Base-by-base conservation (phyloP, 2,797 vertebrate genomes). In the Kryptolebias ocellatus region DNA sequence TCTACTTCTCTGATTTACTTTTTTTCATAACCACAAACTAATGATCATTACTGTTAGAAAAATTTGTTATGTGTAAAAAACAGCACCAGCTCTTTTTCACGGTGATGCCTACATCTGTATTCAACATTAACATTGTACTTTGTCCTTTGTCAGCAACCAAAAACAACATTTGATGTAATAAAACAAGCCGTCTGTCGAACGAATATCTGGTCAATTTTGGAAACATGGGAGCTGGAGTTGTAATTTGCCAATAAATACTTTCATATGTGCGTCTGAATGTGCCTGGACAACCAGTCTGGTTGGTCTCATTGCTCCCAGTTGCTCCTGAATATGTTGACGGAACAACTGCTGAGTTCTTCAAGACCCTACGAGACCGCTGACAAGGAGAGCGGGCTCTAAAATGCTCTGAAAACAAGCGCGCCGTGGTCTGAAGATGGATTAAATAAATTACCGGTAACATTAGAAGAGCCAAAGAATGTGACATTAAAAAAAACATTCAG, bases 371-470 rank as follows among this genome's bases (percentile, higher is more conserved):
- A 12, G 31, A 9, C 18, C 51, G 44, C 65, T 56, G 60, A 18
- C 49, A 8, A 67, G 42, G 45, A 58, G 37, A 61, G 42, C 46
- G 28, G 53, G 31, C 53, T 69, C 14, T 71, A 8, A 37, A 69
- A 74, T 80, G 61, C 60, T 69, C 53, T 47, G 66, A 83, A 82
- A 88, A 83, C 79, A 83, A 80, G 65, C 14, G 53, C 54, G 54
- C 64, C 65, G 47, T n/a, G 42, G 18, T 61, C 50, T 64, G 61
- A 24, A 53, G 73, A 72, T 14, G 53, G 69, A 76, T 2, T 15
- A 71, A 74, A 64, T 77, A 81, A 82, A 86, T 84, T 45, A 65
- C 56, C 75, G 78, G 80, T 79, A 83, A 85, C 60, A 65, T 77
- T 72, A 85, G 77, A 61, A 69, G 57, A 74, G 39, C 37, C 42